These are phyloP conservation scores for Trichosurus vulpecula DNA, from an alignment of 2,797 vertebrate species.

Conservation along the genomic window DNA sequence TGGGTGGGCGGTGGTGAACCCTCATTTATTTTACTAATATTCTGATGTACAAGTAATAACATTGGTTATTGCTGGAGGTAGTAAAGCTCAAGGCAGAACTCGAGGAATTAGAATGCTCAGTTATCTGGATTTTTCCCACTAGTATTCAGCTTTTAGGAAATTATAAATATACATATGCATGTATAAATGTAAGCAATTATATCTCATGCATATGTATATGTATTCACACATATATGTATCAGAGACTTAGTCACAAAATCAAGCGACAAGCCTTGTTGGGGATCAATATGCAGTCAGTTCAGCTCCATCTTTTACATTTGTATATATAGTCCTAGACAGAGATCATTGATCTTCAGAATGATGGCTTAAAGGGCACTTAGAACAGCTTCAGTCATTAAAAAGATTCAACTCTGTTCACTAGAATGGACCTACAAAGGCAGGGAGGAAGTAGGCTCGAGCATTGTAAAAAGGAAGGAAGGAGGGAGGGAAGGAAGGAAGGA, in stretches of 20 bases:
- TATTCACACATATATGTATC: background rate
- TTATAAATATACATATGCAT: background rate
- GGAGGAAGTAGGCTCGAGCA: background rate
- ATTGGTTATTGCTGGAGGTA: background rate
- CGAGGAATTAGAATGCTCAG: background rate
- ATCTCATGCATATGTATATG: background rate
- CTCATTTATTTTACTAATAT: background rate
- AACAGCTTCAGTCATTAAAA: background rate
- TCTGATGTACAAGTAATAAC: background rate
- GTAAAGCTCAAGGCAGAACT: background rate
- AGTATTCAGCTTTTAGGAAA: background rate
- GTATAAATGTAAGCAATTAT: background rate
- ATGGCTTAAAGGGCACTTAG: background rate
- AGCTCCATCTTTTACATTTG: background rate
- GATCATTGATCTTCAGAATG: background rate
- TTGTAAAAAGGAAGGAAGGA: too few relatives aligned
- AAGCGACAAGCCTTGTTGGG: background rate
- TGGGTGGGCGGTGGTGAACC: background rate
- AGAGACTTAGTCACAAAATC: background rate
- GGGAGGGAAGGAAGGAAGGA: too few relatives aligned
- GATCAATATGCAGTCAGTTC: background rate
- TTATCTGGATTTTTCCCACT: background rate
- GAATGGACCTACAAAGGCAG: background rate
- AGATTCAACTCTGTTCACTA: background rate
- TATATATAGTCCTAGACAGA: background rate